A percentile compares a stretch with the other conserved stretches of the same genome.
Evolutionary conservation across 1,140 invertebrate species (phyloP).

Genomic region (Hypothenemus hampei): DNA sequence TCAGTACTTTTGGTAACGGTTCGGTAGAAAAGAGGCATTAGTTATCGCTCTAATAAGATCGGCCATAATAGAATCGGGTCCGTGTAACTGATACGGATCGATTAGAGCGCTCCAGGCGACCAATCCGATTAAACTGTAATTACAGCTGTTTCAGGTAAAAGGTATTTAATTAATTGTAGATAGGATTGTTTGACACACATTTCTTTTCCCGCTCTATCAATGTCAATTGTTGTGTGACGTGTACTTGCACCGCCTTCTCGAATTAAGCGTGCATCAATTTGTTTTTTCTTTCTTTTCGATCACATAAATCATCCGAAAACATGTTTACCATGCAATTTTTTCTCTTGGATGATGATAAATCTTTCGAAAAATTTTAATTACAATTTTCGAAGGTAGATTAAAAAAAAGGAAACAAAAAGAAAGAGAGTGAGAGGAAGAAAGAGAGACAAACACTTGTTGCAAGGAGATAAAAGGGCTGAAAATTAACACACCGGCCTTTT

Average conservation of each 20-base stretch:
- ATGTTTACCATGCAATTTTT: constrained; percentile 25
- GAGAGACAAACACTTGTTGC: constrained; percentile 20
- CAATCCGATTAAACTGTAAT: constrained; percentile 16
- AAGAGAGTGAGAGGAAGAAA: too few species aligned
- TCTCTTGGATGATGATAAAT: constrained; percentile 14
- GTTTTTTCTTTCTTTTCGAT: not conserved
- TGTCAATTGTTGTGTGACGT: too few species aligned
- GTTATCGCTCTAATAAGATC: constrained; percentile 15
- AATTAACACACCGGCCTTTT: constrained; percentile 25
- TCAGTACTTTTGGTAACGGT: too few species aligned
- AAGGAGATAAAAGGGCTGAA: constrained; percentile 25
- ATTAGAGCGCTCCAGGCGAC: constrained; percentile 12
- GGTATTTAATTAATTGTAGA: constrained; percentile 18
- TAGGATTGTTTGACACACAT: too few species aligned
- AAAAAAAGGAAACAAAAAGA: too few species aligned
- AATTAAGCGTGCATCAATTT: not conserved
- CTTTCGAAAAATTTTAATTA: constrained; percentile 23
- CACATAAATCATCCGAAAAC: constrained; percentile 17
- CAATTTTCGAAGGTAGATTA: too few species aligned
- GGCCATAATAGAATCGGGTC: constrained; percentile 12
- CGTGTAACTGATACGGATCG: constrained; percentile 16
- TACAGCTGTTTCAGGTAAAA: constrained; percentile 18
- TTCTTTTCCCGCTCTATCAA: too few species aligned
- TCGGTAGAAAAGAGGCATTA: too few species aligned
- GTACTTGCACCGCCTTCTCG: too few species aligned